Percentiles rank a stretch among this genome's conserved stretches.
Evolutionary conservation across 1,140 invertebrate species (phyloP).

Genomic region (Ectropis grisescens): DNA sequence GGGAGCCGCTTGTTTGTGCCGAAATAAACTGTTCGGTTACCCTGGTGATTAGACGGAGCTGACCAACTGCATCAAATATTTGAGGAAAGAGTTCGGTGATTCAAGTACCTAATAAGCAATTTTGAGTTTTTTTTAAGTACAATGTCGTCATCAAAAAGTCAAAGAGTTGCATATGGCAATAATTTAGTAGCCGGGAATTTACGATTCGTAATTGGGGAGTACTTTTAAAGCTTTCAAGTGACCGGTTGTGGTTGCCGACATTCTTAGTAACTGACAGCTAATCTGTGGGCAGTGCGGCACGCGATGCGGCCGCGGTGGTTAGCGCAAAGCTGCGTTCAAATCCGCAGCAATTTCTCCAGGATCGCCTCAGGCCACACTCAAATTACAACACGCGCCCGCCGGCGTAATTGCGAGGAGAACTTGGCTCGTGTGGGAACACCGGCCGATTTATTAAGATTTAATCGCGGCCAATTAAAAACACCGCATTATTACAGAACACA

Average conservation of each 20-base stretch:
- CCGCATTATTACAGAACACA: conserved; percentile 36
- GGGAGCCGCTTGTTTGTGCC: conserved; percentile 36
- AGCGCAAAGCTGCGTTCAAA: conserved; percentile 32
- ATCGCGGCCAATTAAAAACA: conserved; percentile 56
- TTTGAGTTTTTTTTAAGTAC: too few species aligned
- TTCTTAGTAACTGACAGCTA: too few species aligned
- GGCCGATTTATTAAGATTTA: conserved; percentile 61
- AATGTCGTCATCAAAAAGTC: too few species aligned
- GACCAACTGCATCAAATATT: too few species aligned
- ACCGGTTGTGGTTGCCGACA: conserved; percentile 27
- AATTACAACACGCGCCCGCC: conserved; percentile 49
- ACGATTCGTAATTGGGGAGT: conserved; percentile 64
- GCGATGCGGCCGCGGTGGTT: conserved; percentile 22
- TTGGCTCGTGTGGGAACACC: conserved; percentile 43
- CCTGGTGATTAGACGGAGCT: conserved; percentile 22
- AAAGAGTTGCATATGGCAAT: conserved; percentile 18
- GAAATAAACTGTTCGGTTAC: conserved; percentile 29
- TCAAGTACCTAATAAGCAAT: too few species aligned
- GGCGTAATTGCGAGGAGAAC: conserved; percentile 49
- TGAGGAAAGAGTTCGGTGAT: too few species aligned
- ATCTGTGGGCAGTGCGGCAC: conserved; percentile 26
- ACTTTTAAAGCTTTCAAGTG: conserved; percentile 38
- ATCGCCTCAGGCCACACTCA: conserved; percentile 35
- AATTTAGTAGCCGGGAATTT: conserved; percentile 50
- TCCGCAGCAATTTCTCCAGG: conserved; percentile 43